These are phyloP conservation scores for Tachyglossus aculeatus DNA, from an alignment of 2,797 vertebrate genomes.

Conservation along the genomic window DNA sequence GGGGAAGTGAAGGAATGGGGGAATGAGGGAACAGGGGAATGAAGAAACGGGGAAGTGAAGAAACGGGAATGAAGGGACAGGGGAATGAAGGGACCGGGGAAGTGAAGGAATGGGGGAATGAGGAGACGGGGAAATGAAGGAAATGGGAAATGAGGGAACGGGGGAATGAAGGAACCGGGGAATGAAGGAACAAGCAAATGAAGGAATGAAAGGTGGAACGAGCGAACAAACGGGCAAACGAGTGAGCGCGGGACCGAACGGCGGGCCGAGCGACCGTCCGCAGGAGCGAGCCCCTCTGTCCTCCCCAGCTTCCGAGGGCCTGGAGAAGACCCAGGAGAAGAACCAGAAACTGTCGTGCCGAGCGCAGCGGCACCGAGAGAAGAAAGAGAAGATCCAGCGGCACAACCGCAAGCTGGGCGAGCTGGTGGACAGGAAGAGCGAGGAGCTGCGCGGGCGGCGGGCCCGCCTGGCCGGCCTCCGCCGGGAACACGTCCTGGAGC, in stretches of 20 bases:
- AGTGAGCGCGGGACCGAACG: no score
- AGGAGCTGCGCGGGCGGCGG: conserved; percentile 80
- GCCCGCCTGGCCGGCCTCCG: conserved; percentile 83
- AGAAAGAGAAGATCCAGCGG: conserved; percentile 92
- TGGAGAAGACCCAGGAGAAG: conserved; percentile 87
- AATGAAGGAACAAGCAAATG: neutral
- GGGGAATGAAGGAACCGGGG: neutral
- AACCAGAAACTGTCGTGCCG: conserved; percentile 87
- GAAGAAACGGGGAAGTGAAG: no score
- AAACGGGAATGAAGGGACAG: neutral
- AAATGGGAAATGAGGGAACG: neutral
- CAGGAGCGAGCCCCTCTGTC: no score
- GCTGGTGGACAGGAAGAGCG: conserved; percentile 82
- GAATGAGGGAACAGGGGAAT: neutral
- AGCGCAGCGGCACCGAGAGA: conserved; percentile 91
- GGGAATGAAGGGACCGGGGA: neutral
- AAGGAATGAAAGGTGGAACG: neutral
- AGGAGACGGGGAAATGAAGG: neutral
- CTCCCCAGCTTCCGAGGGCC: conserved; percentile 84
- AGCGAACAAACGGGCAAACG: neutral
- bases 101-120: neutral
- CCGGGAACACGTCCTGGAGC: conserved; percentile 84
- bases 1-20: no score
- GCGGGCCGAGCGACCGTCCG: no score
- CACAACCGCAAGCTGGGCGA: conserved; percentile 89